Conservation (phyloP, 2,888 invertebrate species). For the Unio delphinus region DNA sequence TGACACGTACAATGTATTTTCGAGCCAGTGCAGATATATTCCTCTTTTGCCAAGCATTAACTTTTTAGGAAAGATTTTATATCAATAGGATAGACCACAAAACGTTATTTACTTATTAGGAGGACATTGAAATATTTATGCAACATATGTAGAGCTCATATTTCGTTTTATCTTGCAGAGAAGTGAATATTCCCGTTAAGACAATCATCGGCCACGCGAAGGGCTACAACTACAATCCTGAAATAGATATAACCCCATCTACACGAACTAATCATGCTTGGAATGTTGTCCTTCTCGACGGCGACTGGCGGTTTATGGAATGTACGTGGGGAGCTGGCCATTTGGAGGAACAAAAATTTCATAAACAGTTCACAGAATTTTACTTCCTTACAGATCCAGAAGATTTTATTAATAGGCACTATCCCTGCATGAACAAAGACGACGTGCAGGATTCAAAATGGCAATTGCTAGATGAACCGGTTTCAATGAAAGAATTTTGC, state of each 20-base stretch:
- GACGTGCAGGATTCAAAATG: slow-evolving; percentile 3
- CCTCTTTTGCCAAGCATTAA: no score
- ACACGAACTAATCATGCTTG: slow-evolving; percentile 24
- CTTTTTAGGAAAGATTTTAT: no score
- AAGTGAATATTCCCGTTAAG: slow-evolving; percentile 16
- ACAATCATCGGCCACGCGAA: slow-evolving; percentile 20
- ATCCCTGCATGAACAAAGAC: background rate
- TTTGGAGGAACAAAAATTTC: slow-evolving; percentile 1
- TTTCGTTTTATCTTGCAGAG: slow-evolving; percentile 9
- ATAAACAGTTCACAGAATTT: slow-evolving; percentile 6
- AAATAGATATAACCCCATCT: slow-evolving; percentile 5
- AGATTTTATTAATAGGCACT: slow-evolving; percentile 7
- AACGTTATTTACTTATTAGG: no score
- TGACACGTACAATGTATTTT: no score
- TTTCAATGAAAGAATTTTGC: slow-evolving; percentile 2
- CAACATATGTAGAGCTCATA: background rate
- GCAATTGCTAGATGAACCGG: slow-evolving; percentile 4
- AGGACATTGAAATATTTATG: no score
- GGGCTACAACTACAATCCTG: slow-evolving; percentile 20
- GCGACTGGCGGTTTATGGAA: slow-evolving; percentile 23
- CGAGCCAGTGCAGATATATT: no score
- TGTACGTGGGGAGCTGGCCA: slow-evolving; percentile 28
- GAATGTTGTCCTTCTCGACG: slow-evolving; percentile 20
- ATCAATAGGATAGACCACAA: no score
- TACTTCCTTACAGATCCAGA: slow-evolving; percentile 16